Conservation (phyloP, 2,113 vertebrate species). For the Falco punctatus region DNA sequence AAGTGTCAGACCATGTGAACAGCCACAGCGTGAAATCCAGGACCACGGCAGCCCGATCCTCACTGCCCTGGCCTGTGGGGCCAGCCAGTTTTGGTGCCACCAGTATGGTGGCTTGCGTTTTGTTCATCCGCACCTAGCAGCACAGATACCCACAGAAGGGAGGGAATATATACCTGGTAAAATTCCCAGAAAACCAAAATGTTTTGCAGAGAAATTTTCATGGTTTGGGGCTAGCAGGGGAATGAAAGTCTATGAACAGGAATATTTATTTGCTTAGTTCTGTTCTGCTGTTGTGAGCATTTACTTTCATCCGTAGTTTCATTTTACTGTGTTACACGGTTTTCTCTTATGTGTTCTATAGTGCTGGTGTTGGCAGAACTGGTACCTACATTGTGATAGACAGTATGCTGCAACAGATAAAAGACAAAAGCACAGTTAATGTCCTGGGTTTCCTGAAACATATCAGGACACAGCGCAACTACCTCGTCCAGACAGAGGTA, state of each 20-base stretch:
- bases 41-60: not conserved
- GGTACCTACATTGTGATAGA: constrained; percentile 99
- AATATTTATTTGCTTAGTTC: not conserved
- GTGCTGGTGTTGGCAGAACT: constrained; percentile 96
- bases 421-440: constrained; percentile 98
- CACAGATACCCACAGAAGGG: not conserved
- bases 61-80: not conserved
- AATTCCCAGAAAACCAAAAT: not conserved
- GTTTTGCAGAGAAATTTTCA: not conserved
- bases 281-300: not conserved
- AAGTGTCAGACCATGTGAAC: not conserved
- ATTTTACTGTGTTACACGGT: not conserved
- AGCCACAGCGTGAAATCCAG: not conserved
- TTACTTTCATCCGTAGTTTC: not conserved
- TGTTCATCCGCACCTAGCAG: not conserved
- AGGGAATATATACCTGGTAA: not conserved
- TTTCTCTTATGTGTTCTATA: constrained; percentile 60
- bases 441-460: constrained; percentile 96
- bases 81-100: not conserved
- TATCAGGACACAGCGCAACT: constrained; percentile 95
- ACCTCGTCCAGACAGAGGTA: constrained; percentile 99
- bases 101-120: not conserved
- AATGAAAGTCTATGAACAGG: not conserved
- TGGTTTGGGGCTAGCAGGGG: not conserved
- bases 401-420: constrained; percentile 97